Conservation (phyloP, 2,113 vertebrate genomes). For the Notothenia rossii region DNA sequence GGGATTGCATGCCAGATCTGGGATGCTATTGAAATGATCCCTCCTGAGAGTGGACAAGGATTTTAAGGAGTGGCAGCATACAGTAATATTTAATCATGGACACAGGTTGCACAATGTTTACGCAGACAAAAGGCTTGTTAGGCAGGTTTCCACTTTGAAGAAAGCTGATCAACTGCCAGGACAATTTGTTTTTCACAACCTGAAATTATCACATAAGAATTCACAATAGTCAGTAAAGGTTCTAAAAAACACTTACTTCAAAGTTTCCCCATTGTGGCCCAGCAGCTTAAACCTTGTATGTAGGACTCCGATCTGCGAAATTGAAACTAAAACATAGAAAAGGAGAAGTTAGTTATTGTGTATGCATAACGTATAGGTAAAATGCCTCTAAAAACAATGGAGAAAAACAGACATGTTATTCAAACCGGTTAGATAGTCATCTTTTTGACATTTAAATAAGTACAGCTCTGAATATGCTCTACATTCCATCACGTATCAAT, state of each 20-base stretch:
- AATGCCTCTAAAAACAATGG: not conserved
- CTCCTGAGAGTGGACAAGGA: constrained; percentile 80
- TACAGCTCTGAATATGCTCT: not conserved
- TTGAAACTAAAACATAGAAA: constrained; percentile 85
- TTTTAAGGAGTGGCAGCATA: constrained; percentile 15
- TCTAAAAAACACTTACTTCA: constrained; percentile 65
- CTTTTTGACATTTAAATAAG: not conserved
- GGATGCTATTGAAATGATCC: constrained; percentile 89
- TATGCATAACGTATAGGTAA: too few species aligned
- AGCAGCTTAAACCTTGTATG: constrained; percentile 92
- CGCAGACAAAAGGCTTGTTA: constrained; percentile 26
- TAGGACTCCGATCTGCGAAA: constrained; percentile 90
- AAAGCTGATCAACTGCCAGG: not conserved
- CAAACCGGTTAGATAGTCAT: not conserved
- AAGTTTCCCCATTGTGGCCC: constrained; percentile 87
- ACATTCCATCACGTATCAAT: too few species aligned
- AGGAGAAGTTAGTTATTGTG: not conserved
- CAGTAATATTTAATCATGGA: not conserved
- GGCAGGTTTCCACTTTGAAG: constrained; percentile 35
- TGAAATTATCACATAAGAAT: not conserved
- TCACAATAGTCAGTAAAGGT: not conserved
- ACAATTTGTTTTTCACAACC: not conserved
- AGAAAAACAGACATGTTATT: not conserved
- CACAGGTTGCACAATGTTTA: not conserved
- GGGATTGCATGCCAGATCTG: constrained; percentile 92